Conservation (phyloP, 2,888 invertebrate species). For the Chrysodeixis includens region DNA sequence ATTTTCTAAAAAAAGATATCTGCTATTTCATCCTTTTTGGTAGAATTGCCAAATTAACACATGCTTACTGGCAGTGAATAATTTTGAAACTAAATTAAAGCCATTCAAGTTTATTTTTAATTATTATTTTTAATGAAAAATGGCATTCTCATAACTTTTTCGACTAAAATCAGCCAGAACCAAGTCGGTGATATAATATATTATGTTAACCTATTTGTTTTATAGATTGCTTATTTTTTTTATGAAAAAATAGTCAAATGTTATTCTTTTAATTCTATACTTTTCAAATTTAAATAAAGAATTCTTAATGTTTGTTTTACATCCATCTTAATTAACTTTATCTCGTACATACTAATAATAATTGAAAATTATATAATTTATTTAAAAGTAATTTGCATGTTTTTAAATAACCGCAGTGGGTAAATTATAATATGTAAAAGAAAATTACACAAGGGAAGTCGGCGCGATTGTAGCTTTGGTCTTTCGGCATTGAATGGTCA, state of each 20-base stretch:
- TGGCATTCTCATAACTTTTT: not conserved
- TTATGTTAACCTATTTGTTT: too few species aligned
- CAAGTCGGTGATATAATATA: not conserved
- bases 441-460: constrained; percentile 52
- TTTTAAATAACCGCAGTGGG: constrained; percentile 18
- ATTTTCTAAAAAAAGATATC: too few species aligned
- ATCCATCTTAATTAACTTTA: too few species aligned
- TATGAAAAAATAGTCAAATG: too few species aligned
- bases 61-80: not conserved
- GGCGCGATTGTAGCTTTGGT: constrained; percentile 62
- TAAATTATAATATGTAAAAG: constrained; percentile 28
- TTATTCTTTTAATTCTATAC: too few species aligned
- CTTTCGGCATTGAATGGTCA: constrained; percentile 79
- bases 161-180: not conserved
- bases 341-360: not conserved
- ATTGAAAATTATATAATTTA: too few species aligned
- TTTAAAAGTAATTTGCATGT: not conserved
- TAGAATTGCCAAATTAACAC: not conserved
- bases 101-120: not conserved
- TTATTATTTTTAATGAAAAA: not conserved
- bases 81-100: not conserved
- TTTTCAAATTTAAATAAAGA: too few species aligned
- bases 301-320: too few species aligned
- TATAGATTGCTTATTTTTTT: too few species aligned
- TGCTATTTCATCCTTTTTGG: too few species aligned